Evolutionary conservation across 2,888 invertebrate species (phyloP).

Genomic region (Protonemura montana): DNA sequence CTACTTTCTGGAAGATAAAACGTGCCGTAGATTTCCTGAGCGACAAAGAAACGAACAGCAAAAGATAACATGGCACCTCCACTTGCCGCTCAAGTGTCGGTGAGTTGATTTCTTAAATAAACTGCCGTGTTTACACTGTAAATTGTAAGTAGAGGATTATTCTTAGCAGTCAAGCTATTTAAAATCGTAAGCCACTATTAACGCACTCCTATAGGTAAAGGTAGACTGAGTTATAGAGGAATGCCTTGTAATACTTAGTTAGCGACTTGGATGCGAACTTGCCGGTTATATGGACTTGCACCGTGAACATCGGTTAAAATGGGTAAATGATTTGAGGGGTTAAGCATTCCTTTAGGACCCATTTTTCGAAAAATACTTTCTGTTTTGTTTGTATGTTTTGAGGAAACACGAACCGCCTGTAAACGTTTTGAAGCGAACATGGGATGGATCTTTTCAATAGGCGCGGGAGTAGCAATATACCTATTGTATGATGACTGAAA

Average conservation of each 20-base stretch:
- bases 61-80: background rate
- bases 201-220: background rate
- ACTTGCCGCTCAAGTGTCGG: background rate
- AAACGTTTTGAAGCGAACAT: background rate
- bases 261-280: background rate
- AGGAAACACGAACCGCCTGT: slow-evolving; percentile 13
- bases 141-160: slow-evolving; percentile 12
- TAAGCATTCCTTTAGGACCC: background rate
- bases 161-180: slow-evolving; percentile 1
- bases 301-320: background rate
- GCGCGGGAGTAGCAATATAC: background rate
- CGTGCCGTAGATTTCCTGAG: too few species aligned
- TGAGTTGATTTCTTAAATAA: background rate
- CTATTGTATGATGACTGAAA: background rate
- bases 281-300: background rate
- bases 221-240: background rate
- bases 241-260: background rate
- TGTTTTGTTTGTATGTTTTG: slow-evolving; percentile 24
- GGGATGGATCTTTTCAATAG: background rate
- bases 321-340: slow-evolving; percentile 10
- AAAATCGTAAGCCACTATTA: slow-evolving; percentile 7
- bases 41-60: background rate
- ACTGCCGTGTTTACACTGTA: background rate
- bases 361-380: background rate
- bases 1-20: too few species aligned